These are phyloP conservation scores for Papilio dardanus DNA, from an alignment of 1,140 invertebrate genomes.

Conservation along the genomic window DNA sequence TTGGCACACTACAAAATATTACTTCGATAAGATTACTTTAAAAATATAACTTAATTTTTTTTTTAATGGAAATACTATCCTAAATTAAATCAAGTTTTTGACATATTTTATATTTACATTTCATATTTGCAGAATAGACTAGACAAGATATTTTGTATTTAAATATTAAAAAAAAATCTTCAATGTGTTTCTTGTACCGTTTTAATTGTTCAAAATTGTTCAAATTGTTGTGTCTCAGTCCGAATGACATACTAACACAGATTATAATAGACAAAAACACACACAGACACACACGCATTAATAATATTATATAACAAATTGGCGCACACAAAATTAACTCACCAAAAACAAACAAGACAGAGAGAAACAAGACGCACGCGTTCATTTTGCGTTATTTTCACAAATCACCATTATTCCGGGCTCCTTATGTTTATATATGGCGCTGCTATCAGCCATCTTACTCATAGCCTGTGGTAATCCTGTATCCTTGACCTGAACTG, in stretches of 20 bases:
- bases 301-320: background rate
- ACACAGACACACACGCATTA: background rate
- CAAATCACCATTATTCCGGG: conserved; percentile 52
- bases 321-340: conserved; percentile 42
- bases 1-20: background rate
- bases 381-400: conserved; percentile 62
- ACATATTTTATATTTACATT: too few relatives aligned
- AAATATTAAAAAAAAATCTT: too few relatives aligned
- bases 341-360: conserved; percentile 50
- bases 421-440: conserved; percentile 66
- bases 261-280: background rate
- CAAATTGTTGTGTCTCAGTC: background rate
- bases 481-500: conserved; percentile 56
- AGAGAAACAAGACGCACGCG: conserved; percentile 48
- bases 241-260: background rate
- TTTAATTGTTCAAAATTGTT: background rate
- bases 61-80: background rate
- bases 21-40: background rate
- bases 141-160: too few relatives aligned
- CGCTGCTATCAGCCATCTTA: conserved; percentile 63
- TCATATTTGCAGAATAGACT: too few relatives aligned
- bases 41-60: background rate
- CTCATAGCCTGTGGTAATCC: conserved; percentile 37
- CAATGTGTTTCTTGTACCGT: too few relatives aligned
- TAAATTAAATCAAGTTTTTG: background rate